A percentile compares a stretch with the other conserved stretches of the same genome.
These are phyloP conservation scores for Ericerus pela DNA, from an alignment of 1,140 invertebrate genomes.

Conservation along the genomic window DNA sequence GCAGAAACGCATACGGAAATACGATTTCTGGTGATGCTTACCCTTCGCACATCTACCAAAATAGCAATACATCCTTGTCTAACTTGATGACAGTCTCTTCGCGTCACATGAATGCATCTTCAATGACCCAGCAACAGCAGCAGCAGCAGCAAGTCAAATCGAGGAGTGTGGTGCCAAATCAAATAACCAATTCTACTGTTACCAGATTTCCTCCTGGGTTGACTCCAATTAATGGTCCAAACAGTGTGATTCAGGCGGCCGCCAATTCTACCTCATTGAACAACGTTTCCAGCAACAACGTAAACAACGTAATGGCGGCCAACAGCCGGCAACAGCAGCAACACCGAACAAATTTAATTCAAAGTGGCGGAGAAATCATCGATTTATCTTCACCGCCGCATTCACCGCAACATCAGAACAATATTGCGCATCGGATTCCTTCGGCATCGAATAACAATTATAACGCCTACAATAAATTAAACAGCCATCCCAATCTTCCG, in stretches of 20 bases:
- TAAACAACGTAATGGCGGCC: background rate
- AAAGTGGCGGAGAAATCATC: slow-evolving; percentile 23
- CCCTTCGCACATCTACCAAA: too few relatives aligned
- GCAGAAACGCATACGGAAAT: too few relatives aligned
- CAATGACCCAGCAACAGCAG: background rate
- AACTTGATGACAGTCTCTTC: too few relatives aligned
- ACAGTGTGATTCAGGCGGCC: too few relatives aligned
- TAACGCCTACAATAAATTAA: background rate
- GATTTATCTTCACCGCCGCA: slow-evolving; percentile 27
- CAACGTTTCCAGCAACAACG: too few relatives aligned
- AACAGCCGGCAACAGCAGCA: background rate
- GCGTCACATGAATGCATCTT: background rate
- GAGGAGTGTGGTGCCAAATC: too few relatives aligned
- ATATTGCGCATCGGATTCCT: background rate
- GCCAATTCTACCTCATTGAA: too few relatives aligned
- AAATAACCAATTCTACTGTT: too few relatives aligned
- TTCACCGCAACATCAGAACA: slow-evolving; percentile 22
- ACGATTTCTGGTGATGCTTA: too few relatives aligned
- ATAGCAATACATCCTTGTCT: too few relatives aligned
- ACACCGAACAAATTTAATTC: slow-evolving; percentile 6
- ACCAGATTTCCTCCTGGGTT: background rate
- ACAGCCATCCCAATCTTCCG: background rate
- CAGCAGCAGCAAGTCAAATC: too few relatives aligned
- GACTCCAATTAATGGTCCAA: too few relatives aligned
- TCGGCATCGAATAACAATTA: background rate